A percentile compares a stretch with the other conserved stretches of the same genome.
phyloP scores from a whole-genome alignment of 2,797 vertebrate genomes.

The Nannoperca obscura region DNA sequence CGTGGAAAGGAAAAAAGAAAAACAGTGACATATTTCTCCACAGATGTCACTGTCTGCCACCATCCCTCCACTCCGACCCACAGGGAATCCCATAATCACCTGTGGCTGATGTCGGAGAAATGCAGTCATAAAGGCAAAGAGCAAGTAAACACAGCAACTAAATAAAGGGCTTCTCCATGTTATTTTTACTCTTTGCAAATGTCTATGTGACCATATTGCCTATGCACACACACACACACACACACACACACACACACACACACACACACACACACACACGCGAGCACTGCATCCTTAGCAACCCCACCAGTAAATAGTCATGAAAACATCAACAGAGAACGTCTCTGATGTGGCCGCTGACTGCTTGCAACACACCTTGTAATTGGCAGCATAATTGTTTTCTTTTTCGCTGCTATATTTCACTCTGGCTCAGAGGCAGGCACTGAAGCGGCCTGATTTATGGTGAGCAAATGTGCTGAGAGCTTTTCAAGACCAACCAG shows the following conservation, averaged over 20 bases:
- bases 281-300: conserved; percentile 66
- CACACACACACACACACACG: conserved; percentile 7
- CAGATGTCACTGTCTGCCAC: conserved; percentile 61
- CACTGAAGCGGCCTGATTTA: conserved; percentile 68
- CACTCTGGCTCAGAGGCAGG: conserved; percentile 60
- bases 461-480: conserved; percentile 50
- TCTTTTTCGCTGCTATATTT: conserved; percentile 68
- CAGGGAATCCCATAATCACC: conserved; percentile 74
- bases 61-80: conserved; percentile 22
- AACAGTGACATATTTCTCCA: conserved; percentile 58
- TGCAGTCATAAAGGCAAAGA: conserved; percentile 61
- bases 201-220: conserved; percentile 66
- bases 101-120: conserved; percentile 60
- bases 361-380: conserved; percentile 76
- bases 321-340: conserved; percentile 53
- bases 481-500: conserved; percentile 69
- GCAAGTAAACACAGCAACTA: conserved; percentile 65
- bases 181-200: conserved; percentile 73
- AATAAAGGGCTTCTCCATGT: conserved; percentile 68
- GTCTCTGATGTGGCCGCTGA: conserved; percentile 67
- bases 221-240: conserved; percentile 8
- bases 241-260: too few relatives aligned
- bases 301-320: conserved; percentile 70
- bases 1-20: conserved; percentile 35
- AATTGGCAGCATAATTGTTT: conserved; percentile 78